These are phyloP conservation scores for Fregetta grallaria DNA, from an alignment of 2,113 vertebrate genomes.

Conservation along the genomic window DNA sequence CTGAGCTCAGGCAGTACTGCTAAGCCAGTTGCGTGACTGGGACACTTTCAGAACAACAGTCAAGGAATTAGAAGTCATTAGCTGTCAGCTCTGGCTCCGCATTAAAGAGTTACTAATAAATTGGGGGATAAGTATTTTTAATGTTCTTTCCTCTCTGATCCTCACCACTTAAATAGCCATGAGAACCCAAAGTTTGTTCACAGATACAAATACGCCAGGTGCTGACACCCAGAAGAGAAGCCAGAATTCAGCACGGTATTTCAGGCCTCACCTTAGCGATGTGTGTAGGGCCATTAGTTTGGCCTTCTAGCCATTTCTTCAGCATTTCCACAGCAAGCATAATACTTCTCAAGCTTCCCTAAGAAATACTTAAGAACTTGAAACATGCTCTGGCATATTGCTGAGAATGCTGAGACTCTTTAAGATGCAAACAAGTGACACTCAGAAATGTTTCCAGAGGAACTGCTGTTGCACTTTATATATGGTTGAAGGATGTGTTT, in stretches of 20 bases:
- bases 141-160: neutral
- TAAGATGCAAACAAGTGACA: neutral
- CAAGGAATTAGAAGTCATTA: neutral
- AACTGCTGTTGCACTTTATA: neutral
- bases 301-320: neutral
- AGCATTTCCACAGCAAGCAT: neutral
- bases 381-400: neutral
- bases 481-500: neutral
- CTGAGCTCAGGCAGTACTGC: neutral
- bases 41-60: neutral
- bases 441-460: neutral
- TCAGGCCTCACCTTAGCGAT: rapidly evolving
- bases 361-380: neutral
- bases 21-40: neutral
- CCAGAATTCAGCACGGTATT: neutral
- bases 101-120: neutral
- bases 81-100: neutral
- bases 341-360: neutral
- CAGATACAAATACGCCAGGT: rapidly evolving
- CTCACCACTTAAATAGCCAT: neutral
- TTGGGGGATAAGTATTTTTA: neutral
- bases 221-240: neutral
- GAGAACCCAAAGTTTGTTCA: neutral
- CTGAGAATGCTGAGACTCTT: neutral
- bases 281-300: neutral